A percentile compares a stretch with the other conserved stretches of the same genome.
These are phyloP conservation scores for Lampropteryx suffumata DNA, from an alignment of 2,888 invertebrate genomes.

Conservation along the genomic window DNA sequence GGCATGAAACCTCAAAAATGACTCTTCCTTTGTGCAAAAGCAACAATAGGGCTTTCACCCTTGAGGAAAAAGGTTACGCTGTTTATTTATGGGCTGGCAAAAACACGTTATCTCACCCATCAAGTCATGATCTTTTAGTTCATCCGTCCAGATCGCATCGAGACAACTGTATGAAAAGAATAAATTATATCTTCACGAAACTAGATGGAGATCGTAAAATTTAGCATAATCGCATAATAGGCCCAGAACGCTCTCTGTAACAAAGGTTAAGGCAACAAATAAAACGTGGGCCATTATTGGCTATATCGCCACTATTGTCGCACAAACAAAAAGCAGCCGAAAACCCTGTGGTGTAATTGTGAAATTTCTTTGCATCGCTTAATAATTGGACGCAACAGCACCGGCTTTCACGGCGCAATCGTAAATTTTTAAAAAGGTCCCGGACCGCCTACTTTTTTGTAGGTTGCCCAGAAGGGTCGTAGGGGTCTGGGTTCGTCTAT, in stretches of 20 bases:
- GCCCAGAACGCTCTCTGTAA: slow-evolving; percentile 44
- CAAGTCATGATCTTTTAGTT: slow-evolving; percentile 23
- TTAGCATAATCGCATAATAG: slow-evolving; percentile 54
- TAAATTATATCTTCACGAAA: slow-evolving; percentile 47
- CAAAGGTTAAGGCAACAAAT: slow-evolving; percentile 61
- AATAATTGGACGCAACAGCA: slow-evolving; percentile 54
- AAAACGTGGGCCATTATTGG: slow-evolving; percentile 51
- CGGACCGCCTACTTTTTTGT: slow-evolving; percentile 55
- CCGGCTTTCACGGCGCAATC: slow-evolving; percentile 58
- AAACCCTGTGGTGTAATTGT: slow-evolving; percentile 53
- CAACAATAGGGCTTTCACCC: slow-evolving; percentile 19
- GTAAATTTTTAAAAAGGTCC: slow-evolving; percentile 64
- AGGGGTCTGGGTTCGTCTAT: slow-evolving; percentile 32
- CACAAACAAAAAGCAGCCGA: slow-evolving; percentile 49
- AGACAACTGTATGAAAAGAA: slow-evolving; percentile 44
- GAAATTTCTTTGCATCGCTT: slow-evolving; percentile 57
- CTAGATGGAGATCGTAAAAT: slow-evolving; percentile 46
- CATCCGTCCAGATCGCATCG: slow-evolving; percentile 17
- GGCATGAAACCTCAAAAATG: slow-evolving; percentile 15
- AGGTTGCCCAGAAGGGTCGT: slow-evolving; percentile 51
- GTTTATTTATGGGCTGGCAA: slow-evolving; percentile 14
- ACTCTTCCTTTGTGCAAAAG: slow-evolving; percentile 8
- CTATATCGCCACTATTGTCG: slow-evolving; percentile 45
- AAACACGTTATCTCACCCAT: slow-evolving; percentile 36
- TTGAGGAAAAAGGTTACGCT: slow-evolving; percentile 9